These are phyloP conservation scores for Bos indicus DNA, from an alignment of 2,113 vertebrate genomes.

Conservation along the genomic window DNA sequence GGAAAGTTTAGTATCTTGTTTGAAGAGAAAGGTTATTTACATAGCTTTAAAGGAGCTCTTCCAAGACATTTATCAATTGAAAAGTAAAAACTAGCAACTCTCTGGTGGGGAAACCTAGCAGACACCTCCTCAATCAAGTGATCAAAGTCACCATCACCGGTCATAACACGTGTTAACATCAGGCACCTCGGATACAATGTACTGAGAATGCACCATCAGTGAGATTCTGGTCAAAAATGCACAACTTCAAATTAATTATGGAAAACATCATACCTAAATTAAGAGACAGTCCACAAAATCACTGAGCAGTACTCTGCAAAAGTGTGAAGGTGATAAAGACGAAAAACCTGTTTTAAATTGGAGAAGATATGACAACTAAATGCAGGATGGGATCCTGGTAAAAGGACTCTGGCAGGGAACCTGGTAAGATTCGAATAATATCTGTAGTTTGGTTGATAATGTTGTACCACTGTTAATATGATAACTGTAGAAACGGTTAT, in stretches of 20 bases:
- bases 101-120: background rate
- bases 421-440: background rate
- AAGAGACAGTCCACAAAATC: background rate
- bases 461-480: background rate
- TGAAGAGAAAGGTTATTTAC: background rate
- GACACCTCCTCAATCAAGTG: background rate
- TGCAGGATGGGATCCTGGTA: background rate
- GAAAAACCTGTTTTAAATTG: background rate
- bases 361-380: background rate
- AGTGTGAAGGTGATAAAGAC: background rate
- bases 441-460: background rate
- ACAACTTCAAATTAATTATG: background rate
- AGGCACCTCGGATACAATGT: background rate
- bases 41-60: background rate
- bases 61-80: background rate
- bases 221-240: background rate
- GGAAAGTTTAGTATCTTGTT: background rate
- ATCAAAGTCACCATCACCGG: background rate
- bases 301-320: background rate
- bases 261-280: background rate
- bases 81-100: background rate
- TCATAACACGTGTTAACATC: background rate
- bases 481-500: background rate
- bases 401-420: background rate
- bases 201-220: background rate